Percentiles rank a stretch among this genome's conserved stretches.
Conservation (phyloP, 2,797 vertebrate species). For the Silurus aristotelis region DNA sequence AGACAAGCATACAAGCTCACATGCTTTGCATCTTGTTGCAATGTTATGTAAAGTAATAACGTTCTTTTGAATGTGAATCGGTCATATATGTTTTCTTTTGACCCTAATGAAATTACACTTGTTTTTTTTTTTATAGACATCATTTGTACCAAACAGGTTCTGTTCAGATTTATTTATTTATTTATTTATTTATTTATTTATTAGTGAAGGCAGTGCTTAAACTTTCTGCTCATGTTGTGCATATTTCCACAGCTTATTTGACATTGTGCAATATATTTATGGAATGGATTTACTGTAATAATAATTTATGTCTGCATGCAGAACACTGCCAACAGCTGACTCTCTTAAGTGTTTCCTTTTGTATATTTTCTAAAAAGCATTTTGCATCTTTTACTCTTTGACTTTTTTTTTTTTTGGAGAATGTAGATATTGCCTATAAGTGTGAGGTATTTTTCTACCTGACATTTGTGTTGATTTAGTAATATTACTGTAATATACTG, state of each 20-base stretch:
- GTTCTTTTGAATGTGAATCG: slow-evolving; percentile 8
- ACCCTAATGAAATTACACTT: neutral
- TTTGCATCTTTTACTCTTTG: slow-evolving; percentile 57
- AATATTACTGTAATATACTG: slow-evolving; percentile 33
- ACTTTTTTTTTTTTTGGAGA: slow-evolving; percentile 49
- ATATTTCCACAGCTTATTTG: slow-evolving; percentile 54
- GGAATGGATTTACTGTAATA: slow-evolving; percentile 53
- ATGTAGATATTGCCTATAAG: slow-evolving; percentile 49
- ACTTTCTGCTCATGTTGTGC: slow-evolving; percentile 38
- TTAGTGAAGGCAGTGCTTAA: slow-evolving; percentile 47
- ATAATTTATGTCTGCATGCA: slow-evolving; percentile 68
- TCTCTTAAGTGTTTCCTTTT: slow-evolving; percentile 77
- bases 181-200: too few relatives aligned
- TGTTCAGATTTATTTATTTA: neutral
- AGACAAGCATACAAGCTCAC: slow-evolving; percentile 17
- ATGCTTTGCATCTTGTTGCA: slow-evolving; percentile 29
- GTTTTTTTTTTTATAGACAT: slow-evolving; percentile 5
- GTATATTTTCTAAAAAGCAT: slow-evolving; percentile 57
- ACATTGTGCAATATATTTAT: slow-evolving; percentile 60
- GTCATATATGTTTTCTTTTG: slow-evolving; percentile 23
- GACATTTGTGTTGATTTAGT: slow-evolving; percentile 50
- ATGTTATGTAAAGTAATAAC: slow-evolving; percentile 19
- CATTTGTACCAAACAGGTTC: slow-evolving; percentile 28
- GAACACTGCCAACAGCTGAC: slow-evolving; percentile 79
- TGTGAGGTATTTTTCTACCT: slow-evolving; percentile 57